Evolutionary conservation across 1,140 invertebrate genomes (phyloP), one percentile per base, ranked within the genome.

Genomic region (Cepaea nemoralis): DNA sequence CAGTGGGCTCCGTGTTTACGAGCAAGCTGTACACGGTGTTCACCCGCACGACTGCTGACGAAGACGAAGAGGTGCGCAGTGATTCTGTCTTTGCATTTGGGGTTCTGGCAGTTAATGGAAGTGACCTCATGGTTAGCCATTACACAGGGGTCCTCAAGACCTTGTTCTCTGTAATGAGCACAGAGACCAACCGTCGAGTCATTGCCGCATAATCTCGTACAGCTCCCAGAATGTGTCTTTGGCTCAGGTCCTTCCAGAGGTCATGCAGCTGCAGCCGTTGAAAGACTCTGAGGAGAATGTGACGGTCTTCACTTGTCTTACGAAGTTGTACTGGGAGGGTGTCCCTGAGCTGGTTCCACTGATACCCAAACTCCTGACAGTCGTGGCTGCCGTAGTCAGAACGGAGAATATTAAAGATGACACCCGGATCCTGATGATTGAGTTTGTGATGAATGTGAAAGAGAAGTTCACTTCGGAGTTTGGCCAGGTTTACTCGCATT

Each of bases 41-140:
- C 82, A 90, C 95, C 24, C 92, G 89, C 77, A 92, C 93, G 27
- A 91, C 93, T 0, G 92, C 82, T 24, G 95, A 96, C 90, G 81
- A 92, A 3, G 93, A 94, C 84, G 93, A 94, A 37, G 94, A 95
- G 90, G 94, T 96, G 1, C 92, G 95, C 35, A 95, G 95, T 86
- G 96, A 96, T 91, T 93, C 94, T 0, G 94, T 95, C 55, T 96
- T 93, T 91, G 95, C 94, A 37, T 90, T 96, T 37, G 95, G 95
- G 19, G 95, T 96, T 87, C 92, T 96, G 66, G 93, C 93, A 42
- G 88, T 88, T 33, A 91, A 94, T 88, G 93, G 93, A 63, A 94
- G 93, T 87, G 93, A 94, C 71, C 85, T 89, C n/a, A 87, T 94
- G 82, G 93, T 92, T 85, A 87, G 94, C 71, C 91, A 93, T 84